phyloP scores from a whole-genome alignment of 2,797 vertebrate genomes.

The Ctenosaura bakeri region DNA sequence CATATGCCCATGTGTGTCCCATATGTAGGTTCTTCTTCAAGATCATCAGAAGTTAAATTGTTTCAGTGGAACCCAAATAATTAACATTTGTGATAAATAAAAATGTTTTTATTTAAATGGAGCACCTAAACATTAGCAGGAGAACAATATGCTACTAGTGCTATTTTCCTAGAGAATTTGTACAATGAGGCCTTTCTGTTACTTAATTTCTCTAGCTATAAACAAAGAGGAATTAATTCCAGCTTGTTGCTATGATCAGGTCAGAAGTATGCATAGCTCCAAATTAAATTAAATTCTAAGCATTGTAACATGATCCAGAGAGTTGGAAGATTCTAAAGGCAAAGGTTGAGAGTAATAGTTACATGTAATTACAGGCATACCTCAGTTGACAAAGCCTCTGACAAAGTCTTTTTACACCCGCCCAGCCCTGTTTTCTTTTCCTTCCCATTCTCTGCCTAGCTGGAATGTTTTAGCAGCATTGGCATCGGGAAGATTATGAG shows the following conservation, averaged over 20 bases:
- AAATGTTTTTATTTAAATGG: neutral
- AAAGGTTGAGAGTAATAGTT: neutral
- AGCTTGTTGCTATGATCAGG: neutral
- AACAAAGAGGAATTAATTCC: neutral
- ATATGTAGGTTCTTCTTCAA: neutral
- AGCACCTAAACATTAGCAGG: neutral
- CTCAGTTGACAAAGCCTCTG: too few species aligned
- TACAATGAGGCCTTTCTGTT: neutral
- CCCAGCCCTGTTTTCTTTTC: too few species aligned
- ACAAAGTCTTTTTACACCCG: too few species aligned
- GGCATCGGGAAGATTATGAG: too few species aligned
- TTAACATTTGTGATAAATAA: slow-evolving; percentile 9
- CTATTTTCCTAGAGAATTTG: neutral
- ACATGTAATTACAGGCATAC: neutral
- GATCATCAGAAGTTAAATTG: neutral
- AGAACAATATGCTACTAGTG: neutral
- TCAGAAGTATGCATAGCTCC: neutral
- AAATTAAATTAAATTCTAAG: neutral
- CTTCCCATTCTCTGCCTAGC: too few species aligned
- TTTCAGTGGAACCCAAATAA: neutral
- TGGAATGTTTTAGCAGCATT: too few species aligned
- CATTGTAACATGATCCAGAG: neutral
- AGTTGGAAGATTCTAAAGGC: neutral
- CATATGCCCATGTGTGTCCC: neutral
- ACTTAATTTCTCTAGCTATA: slow-evolving; percentile 1